These are phyloP conservation scores for Chrysemys picta DNA, from an alignment of 2,113 vertebrate genomes.

Conservation along the genomic window DNA sequence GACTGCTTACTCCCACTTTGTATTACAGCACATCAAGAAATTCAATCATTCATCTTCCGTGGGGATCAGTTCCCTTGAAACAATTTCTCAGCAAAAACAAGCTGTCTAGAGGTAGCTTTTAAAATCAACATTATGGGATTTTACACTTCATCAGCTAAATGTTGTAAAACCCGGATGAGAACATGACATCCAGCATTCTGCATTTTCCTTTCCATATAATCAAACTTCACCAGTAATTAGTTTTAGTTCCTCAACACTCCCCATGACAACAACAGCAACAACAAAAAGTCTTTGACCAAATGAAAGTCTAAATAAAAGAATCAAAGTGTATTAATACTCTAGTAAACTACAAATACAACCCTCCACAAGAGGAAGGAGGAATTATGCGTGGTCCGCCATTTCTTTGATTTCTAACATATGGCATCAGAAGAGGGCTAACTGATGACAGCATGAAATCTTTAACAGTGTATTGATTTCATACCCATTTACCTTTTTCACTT, in stretches of 20 bases:
- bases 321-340: neutral
- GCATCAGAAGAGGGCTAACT: neutral
- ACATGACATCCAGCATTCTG: neutral
- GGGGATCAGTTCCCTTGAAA: slow-evolving; percentile 15
- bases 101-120: slow-evolving; percentile 14
- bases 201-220: slow-evolving; percentile 10
- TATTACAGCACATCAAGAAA: slow-evolving; percentile 20
- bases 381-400: neutral
- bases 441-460: neutral
- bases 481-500: slow-evolving; percentile 17
- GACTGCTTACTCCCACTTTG: neutral
- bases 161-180: neutral
- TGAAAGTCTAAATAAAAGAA: neutral
- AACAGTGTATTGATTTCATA: slow-evolving; percentile 1
- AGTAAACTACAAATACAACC: neutral
- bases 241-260: neutral
- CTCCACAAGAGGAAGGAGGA: neutral
- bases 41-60: neutral
- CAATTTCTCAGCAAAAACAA: neutral
- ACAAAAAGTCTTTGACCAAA: neutral
- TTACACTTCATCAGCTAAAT: slow-evolving; percentile 37
- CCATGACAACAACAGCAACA: neutral
- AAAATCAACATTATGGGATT: slow-evolving; percentile 29
- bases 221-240: neutral
- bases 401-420: neutral